Evolutionary conservation across 92 coral and sea anemone species (phyloP).

Genomic region (Phenganax subtilis): DNA sequence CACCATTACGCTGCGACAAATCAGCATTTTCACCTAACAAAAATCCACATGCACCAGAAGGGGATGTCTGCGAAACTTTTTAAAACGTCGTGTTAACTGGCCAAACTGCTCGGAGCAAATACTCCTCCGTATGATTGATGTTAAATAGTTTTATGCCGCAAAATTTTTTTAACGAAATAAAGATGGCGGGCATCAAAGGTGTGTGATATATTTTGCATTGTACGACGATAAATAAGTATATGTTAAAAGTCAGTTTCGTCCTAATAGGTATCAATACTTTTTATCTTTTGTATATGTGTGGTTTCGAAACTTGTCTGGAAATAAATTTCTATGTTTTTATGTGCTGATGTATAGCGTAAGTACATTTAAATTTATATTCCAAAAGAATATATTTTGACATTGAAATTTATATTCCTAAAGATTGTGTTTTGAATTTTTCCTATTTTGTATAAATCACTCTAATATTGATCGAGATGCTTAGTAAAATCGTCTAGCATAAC

Average conservation of each 20-base stretch:
- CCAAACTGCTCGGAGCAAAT: background rate
- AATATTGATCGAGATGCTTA: no score
- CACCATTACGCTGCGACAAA: background rate
- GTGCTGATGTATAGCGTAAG: constrained; percentile 13
- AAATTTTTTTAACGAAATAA: background rate
- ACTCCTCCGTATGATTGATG: constrained; percentile 15
- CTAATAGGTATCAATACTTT: background rate
- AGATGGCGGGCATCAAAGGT: constrained; percentile 96
- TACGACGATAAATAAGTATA: no score
- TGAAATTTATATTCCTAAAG: no score
- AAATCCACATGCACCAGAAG: constrained; percentile 6
- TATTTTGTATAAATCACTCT: no score
- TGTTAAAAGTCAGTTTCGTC: background rate
- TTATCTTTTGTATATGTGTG: background rate
- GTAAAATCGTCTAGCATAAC: no score
- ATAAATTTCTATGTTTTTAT: background rate
- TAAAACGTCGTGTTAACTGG: no score
- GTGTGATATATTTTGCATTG: background rate
- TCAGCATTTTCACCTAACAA: constrained; percentile 4
- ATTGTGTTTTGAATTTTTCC: no score
- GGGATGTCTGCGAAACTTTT: background rate
- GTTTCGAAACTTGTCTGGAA: background rate
- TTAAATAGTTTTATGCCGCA: background rate
- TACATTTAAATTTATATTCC: background rate
- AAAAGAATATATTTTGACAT: background rate